A percentile compares a stretch with the other conserved stretches of the same genome.
These are phyloP conservation scores for Ophioninae sp. DNA, from an alignment of 2,888 invertebrate genomes.

Conservation along the genomic window DNA sequence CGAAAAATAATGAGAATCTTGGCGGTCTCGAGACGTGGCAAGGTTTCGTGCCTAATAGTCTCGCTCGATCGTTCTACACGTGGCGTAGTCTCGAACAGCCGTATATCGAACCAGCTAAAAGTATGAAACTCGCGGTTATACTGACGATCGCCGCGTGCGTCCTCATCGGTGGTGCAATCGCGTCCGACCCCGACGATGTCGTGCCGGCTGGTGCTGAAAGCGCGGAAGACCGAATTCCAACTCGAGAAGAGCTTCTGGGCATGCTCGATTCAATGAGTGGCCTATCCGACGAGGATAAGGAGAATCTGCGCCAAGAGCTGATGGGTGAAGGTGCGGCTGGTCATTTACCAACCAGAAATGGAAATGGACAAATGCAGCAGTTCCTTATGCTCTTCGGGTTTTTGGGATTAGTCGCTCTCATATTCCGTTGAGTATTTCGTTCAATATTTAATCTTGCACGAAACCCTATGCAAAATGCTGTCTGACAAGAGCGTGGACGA, in stretches of 20 bases:
- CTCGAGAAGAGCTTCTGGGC: slow-evolving; percentile 83
- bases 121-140: background rate
- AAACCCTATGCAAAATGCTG: too few species aligned
- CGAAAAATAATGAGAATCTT: slow-evolving; percentile 20
- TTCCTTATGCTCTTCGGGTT: slow-evolving; percentile 73
- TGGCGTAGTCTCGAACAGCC: background rate
- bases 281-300: slow-evolving; percentile 85
- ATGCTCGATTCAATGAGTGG: slow-evolving; percentile 83
- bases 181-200: background rate
- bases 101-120: background rate
- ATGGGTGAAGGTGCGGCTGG: slow-evolving; percentile 78
- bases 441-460: background rate
- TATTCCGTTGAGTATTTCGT: slow-evolving; percentile 69
- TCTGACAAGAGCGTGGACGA: too few species aligned
- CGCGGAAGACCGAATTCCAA: slow-evolving; percentile 78
- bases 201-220: background rate
- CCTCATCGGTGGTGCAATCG: background rate
- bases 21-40: slow-evolving; percentile 15
- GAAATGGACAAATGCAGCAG: slow-evolving; percentile 70
- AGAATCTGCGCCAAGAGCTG: slow-evolving; percentile 83
- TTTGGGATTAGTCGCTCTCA: slow-evolving; percentile 70
- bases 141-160: slow-evolving; percentile 2
- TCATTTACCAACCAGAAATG: slow-evolving; percentile 12
- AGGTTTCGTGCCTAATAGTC: background rate
- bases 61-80: background rate